Evolutionary conservation across 2,113 vertebrate genomes (phyloP), one percentile per base, ranked within the genome.

Genomic region (Perca fluviatilis): DNA sequence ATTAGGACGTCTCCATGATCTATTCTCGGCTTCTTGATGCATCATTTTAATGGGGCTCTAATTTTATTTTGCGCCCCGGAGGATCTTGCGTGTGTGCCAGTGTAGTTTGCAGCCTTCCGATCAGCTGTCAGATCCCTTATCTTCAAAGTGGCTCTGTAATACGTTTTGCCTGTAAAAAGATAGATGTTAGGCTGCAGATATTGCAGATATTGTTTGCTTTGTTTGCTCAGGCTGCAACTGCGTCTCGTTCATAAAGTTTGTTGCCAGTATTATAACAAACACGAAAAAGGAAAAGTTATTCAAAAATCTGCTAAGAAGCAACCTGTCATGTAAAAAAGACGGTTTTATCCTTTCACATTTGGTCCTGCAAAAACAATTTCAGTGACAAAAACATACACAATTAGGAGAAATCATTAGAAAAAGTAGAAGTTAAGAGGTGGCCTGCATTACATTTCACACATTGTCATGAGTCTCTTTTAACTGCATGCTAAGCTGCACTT

Each of bases 11-110:
- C 43, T 64, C 23, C 53, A 10, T 73, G 81, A 78, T 91, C 66
- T 88, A 67, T 89, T 86, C 74, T 77, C 49, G 58, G 72, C 63
- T 77, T 80, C 67, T 85, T 85, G 83, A 90, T 84, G 83, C 83
- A 85, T 90, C 68, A 30, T 81, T 83, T 88, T 92, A 83, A 92
- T 74, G 79, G 68, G 68, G 72, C 68, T 72, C 58, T 87, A 89
- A 85, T 87, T 80, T 74, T 54, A 83, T 83, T 85, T 79, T 33
- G 77, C 70, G 79, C 83, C 85, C 85, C 73, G 58, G n/a, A 71
- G 86, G 83, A 40, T 92, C 77, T 61, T 33, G 33, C 6, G 33
- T 33, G 33, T 33, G 33, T 33, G 33, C 33, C 33, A 33, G 33
- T 33, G 33, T 49, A 68, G 79, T 84, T 79, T 72, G 56, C 86